A percentile compares a stretch with the other conserved stretches of the same genome.
phyloP scores from a whole-genome alignment of 2,797 vertebrate species.

The Macropus fuliginosus region DNA sequence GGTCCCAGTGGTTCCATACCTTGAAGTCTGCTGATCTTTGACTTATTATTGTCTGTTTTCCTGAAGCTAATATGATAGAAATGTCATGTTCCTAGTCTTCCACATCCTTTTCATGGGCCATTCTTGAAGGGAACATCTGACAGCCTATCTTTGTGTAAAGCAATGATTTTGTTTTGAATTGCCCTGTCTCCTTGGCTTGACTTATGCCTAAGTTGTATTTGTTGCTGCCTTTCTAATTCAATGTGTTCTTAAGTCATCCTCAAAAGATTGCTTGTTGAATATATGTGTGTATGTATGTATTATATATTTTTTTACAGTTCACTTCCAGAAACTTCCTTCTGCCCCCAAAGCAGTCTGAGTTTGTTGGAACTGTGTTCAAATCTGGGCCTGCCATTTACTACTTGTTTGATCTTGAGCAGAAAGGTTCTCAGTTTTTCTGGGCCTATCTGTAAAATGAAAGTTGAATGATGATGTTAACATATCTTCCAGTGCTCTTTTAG shows the following conservation, averaged over 20 bases:
- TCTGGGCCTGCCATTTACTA: not conserved
- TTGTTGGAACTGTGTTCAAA: not conserved
- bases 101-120: not conserved
- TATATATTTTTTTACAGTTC: not conserved
- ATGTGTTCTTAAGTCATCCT: not conserved
- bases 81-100: not conserved
- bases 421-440: not conserved
- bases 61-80: not conserved
- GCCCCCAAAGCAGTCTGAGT: not conserved
- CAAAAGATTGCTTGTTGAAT: not conserved
- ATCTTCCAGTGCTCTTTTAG: not conserved
- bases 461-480: not conserved
- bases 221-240: too few relatives aligned
- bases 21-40: not conserved
- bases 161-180: not conserved
- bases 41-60: not conserved
- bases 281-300: too few relatives aligned
- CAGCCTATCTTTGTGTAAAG: not conserved
- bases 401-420: not conserved
- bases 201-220: not conserved
- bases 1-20: not conserved
- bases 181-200: not conserved
- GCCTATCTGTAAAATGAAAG: not conserved
- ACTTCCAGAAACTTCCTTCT: not conserved
- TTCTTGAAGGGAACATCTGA: not conserved